phyloP scores from a whole-genome alignment of 2,888 invertebrate genomes.

The Plagodis pulveraria region DNA sequence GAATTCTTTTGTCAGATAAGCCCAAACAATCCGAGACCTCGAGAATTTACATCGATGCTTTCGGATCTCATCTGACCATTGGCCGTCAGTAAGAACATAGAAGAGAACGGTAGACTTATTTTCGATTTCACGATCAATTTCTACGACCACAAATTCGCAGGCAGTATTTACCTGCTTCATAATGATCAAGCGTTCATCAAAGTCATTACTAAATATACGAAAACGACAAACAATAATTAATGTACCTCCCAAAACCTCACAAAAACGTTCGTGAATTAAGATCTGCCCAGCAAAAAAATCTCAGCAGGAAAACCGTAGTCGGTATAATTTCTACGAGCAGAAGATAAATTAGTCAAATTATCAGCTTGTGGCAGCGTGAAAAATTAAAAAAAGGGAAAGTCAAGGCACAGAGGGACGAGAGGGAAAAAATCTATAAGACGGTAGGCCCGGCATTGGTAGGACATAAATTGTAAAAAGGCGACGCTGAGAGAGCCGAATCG shows the following conservation, averaged over 20 bases:
- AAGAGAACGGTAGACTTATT: too few species aligned
- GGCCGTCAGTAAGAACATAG: too few species aligned
- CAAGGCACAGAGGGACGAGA: conserved; percentile 15
- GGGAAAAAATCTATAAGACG: conserved; percentile 47
- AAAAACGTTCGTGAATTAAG: conserved; percentile 22
- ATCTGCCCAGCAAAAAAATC: conserved; percentile 24
- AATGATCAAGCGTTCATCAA: too few species aligned
- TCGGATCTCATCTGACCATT: too few species aligned
- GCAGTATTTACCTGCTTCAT: too few species aligned
- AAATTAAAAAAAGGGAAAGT: conserved; percentile 30
- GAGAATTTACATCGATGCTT: too few species aligned
- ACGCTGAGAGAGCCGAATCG: conserved; percentile 65
- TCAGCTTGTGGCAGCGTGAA: conserved; percentile 37
- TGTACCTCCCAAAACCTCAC: conserved; percentile 14
- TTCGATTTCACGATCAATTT: too few species aligned
- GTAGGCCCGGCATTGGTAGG: conserved; percentile 55
- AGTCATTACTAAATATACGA: too few species aligned
- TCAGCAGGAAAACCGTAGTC: conserved; percentile 28
- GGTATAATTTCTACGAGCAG: conserved; percentile 27
- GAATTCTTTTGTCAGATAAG: too few species aligned
- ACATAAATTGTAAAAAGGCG: conserved; percentile 71
- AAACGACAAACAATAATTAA: conserved; percentile 11
- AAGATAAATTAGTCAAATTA: conserved; percentile 43
- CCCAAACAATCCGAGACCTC: too few species aligned
- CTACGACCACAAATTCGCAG: too few species aligned